Percentiles rank a stretch among this genome's conserved stretches.
Conservation (phyloP, 2,888 invertebrate species). For the Meta bourneti region DNA sequence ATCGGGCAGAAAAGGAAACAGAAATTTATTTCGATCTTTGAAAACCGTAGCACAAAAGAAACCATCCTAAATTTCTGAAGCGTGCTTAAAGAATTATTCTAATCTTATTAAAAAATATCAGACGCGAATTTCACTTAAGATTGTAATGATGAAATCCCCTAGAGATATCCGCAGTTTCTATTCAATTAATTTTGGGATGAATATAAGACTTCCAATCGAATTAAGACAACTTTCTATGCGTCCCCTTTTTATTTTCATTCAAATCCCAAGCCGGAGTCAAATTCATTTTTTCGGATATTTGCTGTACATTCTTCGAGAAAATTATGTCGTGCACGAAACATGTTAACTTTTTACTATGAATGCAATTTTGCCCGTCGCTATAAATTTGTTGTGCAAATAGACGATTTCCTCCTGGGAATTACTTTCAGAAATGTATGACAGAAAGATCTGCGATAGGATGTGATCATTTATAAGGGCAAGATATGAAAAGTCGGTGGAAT, state of each 20-base stretch:
- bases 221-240: neutral
- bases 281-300: neutral
- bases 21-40: neutral
- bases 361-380: conserved; percentile 7
- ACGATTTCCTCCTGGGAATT: neutral
- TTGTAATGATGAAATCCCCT: neutral
- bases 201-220: conserved; percentile 8
- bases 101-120: conserved; percentile 27
- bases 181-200: neutral
- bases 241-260: neutral
- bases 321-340: neutral
- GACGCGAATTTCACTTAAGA: conserved; percentile 4
- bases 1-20: neutral
- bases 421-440: neutral
- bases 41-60: neutral
- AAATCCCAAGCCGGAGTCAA: neutral
- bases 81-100: neutral
- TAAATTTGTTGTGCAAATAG: conserved; percentile 27
- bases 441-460: neutral
- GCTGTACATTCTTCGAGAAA: neutral
- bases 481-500: no score
- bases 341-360: neutral
- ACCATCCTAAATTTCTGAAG: neutral
- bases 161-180: neutral
- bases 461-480: no score